These are phyloP conservation scores for Tetanocera ferruginea DNA, from an alignment of 2,888 invertebrate species.

Conservation along the genomic window DNA sequence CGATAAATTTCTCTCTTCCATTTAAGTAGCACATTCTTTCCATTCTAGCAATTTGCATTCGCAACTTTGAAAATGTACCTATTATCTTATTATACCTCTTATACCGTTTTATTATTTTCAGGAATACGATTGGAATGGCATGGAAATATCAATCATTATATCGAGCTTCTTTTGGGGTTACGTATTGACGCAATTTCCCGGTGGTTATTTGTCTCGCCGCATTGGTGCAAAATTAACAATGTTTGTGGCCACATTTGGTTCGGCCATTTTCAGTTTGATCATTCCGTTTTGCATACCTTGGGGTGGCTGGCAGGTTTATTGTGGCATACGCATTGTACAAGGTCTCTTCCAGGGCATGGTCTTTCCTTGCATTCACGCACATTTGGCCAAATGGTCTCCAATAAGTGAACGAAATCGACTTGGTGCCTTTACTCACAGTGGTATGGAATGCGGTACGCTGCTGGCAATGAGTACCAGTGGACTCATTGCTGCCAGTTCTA, in stretches of 20 bases:
- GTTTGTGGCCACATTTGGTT: conserved; percentile 74
- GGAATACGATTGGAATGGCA: conserved; percentile 71
- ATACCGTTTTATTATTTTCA: conserved; percentile 45
- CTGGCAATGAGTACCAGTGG: conserved; percentile 77
- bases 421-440: conserved; percentile 73
- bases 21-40: not conserved
- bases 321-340: conserved; percentile 74
- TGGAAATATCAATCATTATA: conserved; percentile 73
- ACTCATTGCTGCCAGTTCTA: conserved; percentile 72
- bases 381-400: conserved; percentile 80
- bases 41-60: not conserved
- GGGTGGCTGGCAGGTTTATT: conserved; percentile 76
- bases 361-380: conserved; percentile 77
- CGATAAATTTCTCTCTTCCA: not conserved
- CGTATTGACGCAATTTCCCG: conserved; percentile 75
- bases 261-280: conserved; percentile 76
- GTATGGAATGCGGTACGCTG: conserved; percentile 78
- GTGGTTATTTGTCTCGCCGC: conserved; percentile 78
- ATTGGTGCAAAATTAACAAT: conserved; percentile 79
- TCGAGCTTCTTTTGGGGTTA: conserved; percentile 88
- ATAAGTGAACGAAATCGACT: conserved; percentile 74
- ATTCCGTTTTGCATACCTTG: conserved; percentile 78
- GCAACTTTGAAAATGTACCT: no score
- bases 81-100: no score
- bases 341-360: conserved; percentile 79